Conservation (phyloP, 2,888 invertebrate genomes). For the Metallyticus violacea region DNA sequence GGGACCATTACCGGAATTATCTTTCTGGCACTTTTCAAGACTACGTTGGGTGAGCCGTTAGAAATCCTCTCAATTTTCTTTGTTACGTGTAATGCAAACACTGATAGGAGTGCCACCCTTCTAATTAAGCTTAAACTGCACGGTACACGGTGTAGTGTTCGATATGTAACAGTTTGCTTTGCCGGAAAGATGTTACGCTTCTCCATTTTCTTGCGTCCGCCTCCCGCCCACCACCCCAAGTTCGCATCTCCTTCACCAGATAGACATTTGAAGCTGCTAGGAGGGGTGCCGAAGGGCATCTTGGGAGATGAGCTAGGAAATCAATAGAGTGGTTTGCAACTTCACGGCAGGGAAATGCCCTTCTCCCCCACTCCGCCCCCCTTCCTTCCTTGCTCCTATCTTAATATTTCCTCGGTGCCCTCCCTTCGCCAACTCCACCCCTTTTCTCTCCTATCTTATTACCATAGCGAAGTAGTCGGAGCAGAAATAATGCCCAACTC, state of each 20-base stretch:
- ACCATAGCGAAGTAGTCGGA: conserved; percentile 4
- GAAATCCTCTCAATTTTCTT: too few species aligned
- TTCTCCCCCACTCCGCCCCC: neutral
- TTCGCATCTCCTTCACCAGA: conserved; percentile 14
- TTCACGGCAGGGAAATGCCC: conserved; percentile 14
- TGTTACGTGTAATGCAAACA: too few species aligned
- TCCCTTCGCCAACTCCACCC: neutral
- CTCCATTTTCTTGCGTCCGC: neutral
- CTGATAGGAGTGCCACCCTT: too few species aligned
- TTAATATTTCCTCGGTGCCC: conserved; percentile 13
- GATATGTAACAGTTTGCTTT: neutral
- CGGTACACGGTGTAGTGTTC: too few species aligned
- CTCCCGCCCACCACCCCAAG: neutral
- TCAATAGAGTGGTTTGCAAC: conserved; percentile 22
- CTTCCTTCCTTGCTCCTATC: conserved; percentile 16
- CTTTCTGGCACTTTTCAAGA: too few species aligned
- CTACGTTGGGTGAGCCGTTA: too few species aligned
- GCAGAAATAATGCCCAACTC: conserved; percentile 7
- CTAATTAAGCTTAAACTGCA: neutral
- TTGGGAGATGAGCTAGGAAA: conserved; percentile 27
- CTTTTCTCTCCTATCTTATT: neutral
- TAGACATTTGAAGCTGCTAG: conserved; percentile 20
- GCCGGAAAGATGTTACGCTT: neutral
- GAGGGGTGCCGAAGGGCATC: conserved; percentile 1
- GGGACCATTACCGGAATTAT: too few species aligned